These are phyloP conservation scores for Ursus arctos DNA, from an alignment of 2,113 vertebrate genomes.

Conservation along the genomic window DNA sequence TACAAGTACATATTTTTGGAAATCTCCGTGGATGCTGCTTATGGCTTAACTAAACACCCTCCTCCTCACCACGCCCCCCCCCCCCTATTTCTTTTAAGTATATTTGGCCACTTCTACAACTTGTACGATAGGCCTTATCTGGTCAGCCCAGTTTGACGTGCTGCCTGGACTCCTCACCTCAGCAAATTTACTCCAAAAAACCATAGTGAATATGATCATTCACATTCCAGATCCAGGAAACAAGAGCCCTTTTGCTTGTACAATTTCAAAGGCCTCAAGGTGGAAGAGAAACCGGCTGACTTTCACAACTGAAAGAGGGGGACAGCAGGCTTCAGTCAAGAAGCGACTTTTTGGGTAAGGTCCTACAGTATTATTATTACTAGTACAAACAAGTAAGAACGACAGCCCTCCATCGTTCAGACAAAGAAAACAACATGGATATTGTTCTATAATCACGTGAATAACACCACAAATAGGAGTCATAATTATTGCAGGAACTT, in stretches of 20 bases:
- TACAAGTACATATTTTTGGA: neutral
- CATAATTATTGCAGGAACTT: neutral
- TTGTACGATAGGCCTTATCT: neutral
- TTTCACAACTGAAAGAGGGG: neutral
- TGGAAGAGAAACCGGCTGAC: neutral
- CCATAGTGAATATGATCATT: fast-evolving
- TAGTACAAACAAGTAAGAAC: neutral
- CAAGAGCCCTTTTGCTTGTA: neutral
- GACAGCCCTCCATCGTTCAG: neutral
- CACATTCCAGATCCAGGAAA: neutral
- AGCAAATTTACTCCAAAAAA: neutral
- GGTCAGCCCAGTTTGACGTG: neutral
- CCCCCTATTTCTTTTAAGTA: neutral
- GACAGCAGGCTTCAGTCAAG: neutral
- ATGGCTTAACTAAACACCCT: neutral
- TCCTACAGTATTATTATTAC: neutral
- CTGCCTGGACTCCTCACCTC: neutral
- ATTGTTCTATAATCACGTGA: neutral
- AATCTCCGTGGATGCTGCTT: neutral
- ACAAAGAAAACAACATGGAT: neutral
- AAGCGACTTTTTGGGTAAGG: neutral
- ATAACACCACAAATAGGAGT: neutral
- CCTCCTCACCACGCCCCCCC: no score
- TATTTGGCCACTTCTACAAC: neutral
- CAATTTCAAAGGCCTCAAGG: constrained; percentile 21